Percentiles rank a stretch among this genome's conserved stretches.
Evolutionary conservation across 2,888 invertebrate genomes (phyloP).

Genomic region (Orgyia antiqua): DNA sequence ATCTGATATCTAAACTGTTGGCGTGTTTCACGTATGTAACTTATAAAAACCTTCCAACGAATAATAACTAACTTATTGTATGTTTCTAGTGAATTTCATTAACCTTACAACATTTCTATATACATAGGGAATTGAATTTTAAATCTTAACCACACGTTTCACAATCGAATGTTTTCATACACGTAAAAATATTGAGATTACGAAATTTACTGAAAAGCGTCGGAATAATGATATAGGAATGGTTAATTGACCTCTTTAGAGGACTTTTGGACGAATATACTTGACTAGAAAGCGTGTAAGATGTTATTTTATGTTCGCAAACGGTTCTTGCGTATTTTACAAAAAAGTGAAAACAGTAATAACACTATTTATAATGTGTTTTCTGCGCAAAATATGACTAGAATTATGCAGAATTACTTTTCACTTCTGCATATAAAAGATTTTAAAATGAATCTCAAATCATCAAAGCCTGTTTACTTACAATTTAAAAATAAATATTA

Average conservation of each 20-base stretch:
- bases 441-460: no score
- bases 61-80: slow-evolving; percentile 4
- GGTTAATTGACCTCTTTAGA: slow-evolving; percentile 21
- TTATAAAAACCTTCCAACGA: not conserved
- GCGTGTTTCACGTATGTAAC: not conserved
- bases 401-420: no score
- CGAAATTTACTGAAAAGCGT: slow-evolving; percentile 16
- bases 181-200: slow-evolving; percentile 8
- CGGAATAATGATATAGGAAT: slow-evolving; percentile 11
- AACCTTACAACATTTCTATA: slow-evolving; percentile 9
- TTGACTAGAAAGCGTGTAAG: slow-evolving; percentile 3
- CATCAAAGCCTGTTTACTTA: no score
- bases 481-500: no score
- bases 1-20: not conserved
- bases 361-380: no score
- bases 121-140: slow-evolving; percentile 9
- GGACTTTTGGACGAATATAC: not conserved
- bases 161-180: slow-evolving; percentile 6
- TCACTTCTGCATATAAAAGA: no score
- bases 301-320: no score
- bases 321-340: no score
- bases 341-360: no score
- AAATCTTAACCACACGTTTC: not conserved
- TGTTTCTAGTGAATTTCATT: slow-evolving; percentile 12
- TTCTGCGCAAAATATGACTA: no score